phyloP scores from a whole-genome alignment of 2,113 vertebrate genomes.

The Oreotrochilus melanogaster region DNA sequence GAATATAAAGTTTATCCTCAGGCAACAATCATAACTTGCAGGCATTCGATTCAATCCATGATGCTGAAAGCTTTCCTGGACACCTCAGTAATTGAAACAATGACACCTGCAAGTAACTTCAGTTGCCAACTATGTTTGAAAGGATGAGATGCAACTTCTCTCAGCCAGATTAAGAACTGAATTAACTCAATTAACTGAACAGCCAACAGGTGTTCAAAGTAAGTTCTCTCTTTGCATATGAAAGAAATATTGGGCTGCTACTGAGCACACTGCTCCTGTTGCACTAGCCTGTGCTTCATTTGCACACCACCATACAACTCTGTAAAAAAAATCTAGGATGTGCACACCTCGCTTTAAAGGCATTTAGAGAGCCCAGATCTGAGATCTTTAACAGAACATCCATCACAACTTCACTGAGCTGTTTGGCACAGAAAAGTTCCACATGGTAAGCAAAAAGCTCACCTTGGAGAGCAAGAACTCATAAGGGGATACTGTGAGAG shows the following conservation, averaged over 20 bases:
- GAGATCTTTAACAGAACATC: neutral
- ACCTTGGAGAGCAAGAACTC: neutral
- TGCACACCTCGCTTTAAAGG: accelerated
- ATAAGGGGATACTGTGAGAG: neutral
- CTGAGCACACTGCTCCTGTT: neutral
- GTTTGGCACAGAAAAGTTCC: neutral
- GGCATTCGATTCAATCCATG: neutral
- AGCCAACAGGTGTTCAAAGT: neutral
- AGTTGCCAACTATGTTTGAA: neutral
- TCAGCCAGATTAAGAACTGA: neutral
- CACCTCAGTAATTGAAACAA: neutral
- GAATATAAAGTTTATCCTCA: neutral
- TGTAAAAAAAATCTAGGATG: neutral
- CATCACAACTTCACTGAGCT: neutral
- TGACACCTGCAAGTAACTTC: neutral
- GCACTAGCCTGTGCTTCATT: neutral
- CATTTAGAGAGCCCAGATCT: neutral
- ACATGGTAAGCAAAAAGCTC: neutral
- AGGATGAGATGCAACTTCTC: neutral
- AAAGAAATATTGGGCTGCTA: neutral
- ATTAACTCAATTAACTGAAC: neutral
- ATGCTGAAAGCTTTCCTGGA: neutral
- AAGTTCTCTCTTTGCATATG: neutral
- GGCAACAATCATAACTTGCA: neutral
- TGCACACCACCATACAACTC: neutral